Evolutionary conservation across 1,140 invertebrate species (phyloP), one percentile per base, ranked within the genome.

Genomic region (Drosophila tsacasi): DNA sequence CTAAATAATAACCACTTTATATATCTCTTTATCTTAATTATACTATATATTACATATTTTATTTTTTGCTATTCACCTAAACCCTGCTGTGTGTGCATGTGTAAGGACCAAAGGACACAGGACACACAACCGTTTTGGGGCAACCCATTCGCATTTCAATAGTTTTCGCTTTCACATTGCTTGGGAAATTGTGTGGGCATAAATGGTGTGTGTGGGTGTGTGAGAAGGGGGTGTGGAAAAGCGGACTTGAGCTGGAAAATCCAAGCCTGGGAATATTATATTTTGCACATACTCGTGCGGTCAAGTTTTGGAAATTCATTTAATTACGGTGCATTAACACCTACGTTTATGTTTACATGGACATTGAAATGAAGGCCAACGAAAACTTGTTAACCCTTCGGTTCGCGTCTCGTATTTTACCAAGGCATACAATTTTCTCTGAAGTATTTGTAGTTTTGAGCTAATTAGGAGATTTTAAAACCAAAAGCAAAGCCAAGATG

Each of bases 101-200:
- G 32, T 21, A 15, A 57, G 25, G 61, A 49, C 21, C 27, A 62
- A 44, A 35, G 63, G 46, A 47, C 47, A 66, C 32, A 35, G 58
- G 21, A 30, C 66, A 60, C 62, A 67, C 49, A 64, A 23, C 21
- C 32, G 32, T 37, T 55, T 54, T 55, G 52, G 52, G 52, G 52
- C 50, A 68, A n/a, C 58, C 61, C 46, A 35, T 74, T 86, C 62
- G 65, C 58, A 66, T 76, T 79, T 82, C 75, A 67, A 86, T 83
- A 82, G 83, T 69, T 85, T 86, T 79, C 81, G 55, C 78, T 78
- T 84, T 85, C 69, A 64, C 75, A 82, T 79, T 76, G 79, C 62
- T 23, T 7, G 37, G 50, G 54, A 63, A 27, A 21, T 30, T 62
- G 62, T 17, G 19, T 42, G 62, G 59, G 27, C 39, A 15, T 25